Evolutionary conservation across 2,797 vertebrate species (phyloP), one percentile per base, ranked within the genome.

Genomic region (Sphaeramia orbicularis): DNA sequence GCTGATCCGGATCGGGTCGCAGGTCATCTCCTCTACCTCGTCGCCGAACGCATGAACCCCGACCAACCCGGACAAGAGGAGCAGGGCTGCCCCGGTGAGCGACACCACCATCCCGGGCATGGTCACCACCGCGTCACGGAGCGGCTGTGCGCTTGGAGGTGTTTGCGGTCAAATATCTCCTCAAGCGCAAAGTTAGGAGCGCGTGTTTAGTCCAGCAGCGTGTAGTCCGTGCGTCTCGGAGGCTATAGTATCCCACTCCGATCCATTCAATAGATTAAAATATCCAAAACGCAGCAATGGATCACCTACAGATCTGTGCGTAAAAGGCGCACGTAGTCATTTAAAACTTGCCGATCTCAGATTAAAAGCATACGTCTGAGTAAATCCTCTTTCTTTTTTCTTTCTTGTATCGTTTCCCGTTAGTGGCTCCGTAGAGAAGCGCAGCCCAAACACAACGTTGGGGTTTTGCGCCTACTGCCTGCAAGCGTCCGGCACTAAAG

Each of bases 1-100:
- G 91, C 96, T 90, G 93, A 99, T 99, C 72, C 96, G 95, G 91
- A 99, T 99, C 67, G 96, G 96, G 86, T 99, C 97, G 89, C 98
- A 99, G 78, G 96, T 96, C 93, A 96, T 93, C 80, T 99, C 97
- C 83, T 98, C 97, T 52, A 74, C 74, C 50, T 97, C 97, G 36
- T 96, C 96, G 3, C 96, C 96, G 86, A 97, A 98, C 5, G 93
- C 94, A 62, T 63, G 67, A 52, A 93, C 94, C 13, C 49, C 18
- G 45, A 90, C 14, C 38, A 88, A 67, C 40, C 85, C 70, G 56
- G 72, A 75, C 49, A 87, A 5, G 49, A 89, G 55, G 48, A 91
- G 77, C 47, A 91, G 24, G 13, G 70, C 80, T 58, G 79, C 71
- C 50, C 70, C 79, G 40, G 60, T 7, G 44, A 87, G 63, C 35